These are phyloP conservation scores for Anagyrus pseudococci DNA, from an alignment of 2,888 invertebrate species.

Conservation along the genomic window DNA sequence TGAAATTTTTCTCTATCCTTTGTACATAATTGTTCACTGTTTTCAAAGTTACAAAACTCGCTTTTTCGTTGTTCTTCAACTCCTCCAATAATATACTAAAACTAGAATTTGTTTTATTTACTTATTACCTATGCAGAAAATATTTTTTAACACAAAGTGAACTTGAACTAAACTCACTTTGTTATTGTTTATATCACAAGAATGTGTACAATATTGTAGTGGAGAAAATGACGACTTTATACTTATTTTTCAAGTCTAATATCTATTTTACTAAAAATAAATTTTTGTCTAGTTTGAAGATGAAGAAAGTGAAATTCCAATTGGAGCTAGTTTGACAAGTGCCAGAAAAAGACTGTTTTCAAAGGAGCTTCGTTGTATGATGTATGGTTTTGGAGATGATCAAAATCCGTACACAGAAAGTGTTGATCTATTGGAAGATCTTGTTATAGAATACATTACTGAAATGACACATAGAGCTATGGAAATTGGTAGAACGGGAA, in stretches of 20 bases:
- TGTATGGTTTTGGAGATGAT: constrained; percentile 99
- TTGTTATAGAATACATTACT: constrained; percentile 96
- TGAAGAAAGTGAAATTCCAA: constrained; percentile 72
- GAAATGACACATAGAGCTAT: constrained; percentile 93
- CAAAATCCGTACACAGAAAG: constrained; percentile 99
- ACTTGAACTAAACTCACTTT: no score
- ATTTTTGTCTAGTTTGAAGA: constrained; percentile 68
- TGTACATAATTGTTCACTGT: neutral
- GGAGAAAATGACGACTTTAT: neutral
- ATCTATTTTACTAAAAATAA: constrained; percentile 6
- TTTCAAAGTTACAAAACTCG: neutral
- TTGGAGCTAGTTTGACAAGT: constrained; percentile 69
- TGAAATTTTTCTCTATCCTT: neutral
- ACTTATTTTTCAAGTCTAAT: constrained; percentile 1
- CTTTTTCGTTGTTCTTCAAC: neutral
- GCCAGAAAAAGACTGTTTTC: constrained; percentile 87
- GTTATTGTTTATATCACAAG: no score
- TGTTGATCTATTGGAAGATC: constrained; percentile 95
- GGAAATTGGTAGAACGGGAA: constrained; percentile 95
- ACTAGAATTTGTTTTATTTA: neutral
- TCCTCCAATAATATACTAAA: neutral
- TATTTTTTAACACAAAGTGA: no score
- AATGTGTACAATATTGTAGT: neutral
- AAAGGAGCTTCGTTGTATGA: constrained; percentile 95
- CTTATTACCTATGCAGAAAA: no score